These are phyloP conservation scores for Charadrius vociferus DNA, from an alignment of 2,113 vertebrate genomes.

Conservation along the genomic window DNA sequence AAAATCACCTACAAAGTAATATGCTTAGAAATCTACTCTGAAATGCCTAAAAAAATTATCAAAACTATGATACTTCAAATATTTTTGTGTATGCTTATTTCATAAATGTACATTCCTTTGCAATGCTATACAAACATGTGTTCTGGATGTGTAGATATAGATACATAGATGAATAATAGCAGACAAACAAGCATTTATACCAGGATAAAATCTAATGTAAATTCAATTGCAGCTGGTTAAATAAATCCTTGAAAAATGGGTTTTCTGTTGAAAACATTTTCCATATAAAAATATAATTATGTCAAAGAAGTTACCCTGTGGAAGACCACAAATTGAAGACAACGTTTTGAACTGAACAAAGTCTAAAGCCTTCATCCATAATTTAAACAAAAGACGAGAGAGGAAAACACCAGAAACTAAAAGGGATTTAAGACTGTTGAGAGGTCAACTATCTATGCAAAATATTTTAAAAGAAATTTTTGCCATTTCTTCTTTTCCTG, in stretches of 20 bases:
- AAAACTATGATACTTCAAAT: neutral
- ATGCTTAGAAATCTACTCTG: neutral
- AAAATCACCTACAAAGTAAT: neutral
- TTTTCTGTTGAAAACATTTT: neutral
- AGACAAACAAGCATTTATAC: neutral
- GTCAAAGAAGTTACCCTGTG: neutral
- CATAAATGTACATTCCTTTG: neutral
- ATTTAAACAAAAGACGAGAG: neutral
- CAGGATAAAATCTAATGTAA: neutral
- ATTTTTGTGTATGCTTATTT: neutral
- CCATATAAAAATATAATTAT: neutral
- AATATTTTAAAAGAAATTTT: neutral
- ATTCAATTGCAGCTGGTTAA: neutral
- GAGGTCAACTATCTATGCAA: neutral
- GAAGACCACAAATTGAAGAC: neutral
- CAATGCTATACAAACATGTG: neutral
- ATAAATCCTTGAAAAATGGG: neutral
- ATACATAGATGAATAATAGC: neutral
- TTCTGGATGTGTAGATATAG: neutral
- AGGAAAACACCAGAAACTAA: neutral
- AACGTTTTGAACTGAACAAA: neutral
- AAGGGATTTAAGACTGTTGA: neutral
- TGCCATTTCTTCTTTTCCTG: neutral
- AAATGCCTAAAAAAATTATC: neutral
- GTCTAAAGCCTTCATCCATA: neutral